phyloP scores from a whole-genome alignment of 2,113 vertebrate species.

The Coreoperca whiteheadi region DNA sequence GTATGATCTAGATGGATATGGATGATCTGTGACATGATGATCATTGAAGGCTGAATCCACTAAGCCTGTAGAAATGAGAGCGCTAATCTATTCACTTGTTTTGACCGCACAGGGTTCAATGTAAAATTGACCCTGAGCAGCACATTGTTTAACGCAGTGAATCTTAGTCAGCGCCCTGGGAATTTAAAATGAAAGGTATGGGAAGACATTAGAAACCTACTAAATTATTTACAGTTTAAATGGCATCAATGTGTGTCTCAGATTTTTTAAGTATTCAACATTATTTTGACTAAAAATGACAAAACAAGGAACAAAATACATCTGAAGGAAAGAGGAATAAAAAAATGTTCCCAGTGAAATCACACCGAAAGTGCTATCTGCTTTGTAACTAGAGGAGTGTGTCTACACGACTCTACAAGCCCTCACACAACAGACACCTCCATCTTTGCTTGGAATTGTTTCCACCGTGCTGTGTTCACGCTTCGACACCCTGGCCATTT shows the following conservation, averaged over 20 bases:
- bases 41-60: neutral
- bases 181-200: neutral
- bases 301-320: neutral
- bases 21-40: slow-evolving; percentile 42
- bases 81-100: slow-evolving; percentile 25
- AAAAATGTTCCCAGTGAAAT: neutral
- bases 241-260: neutral
- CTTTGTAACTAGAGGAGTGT: neutral
- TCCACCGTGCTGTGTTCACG: slow-evolving; percentile 58
- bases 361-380: neutral
- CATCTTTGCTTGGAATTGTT: slow-evolving; percentile 53
- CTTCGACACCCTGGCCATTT: slow-evolving; percentile 59
- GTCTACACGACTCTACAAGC: neutral
- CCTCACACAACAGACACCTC: slow-evolving; percentile 29
- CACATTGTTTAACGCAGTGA: neutral
- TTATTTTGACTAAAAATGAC: neutral
- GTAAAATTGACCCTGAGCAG: slow-evolving; percentile 1
- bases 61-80: slow-evolving; percentile 37
- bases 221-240: neutral
- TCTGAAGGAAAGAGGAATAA: neutral
- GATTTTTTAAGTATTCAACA: neutral
- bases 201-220: neutral
- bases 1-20: slow-evolving; percentile 51
- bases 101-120: slow-evolving; percentile 11
- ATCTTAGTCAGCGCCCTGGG: neutral